Evolutionary conservation across 2,888 invertebrate genomes (phyloP).

Genomic region (Stictocephala bisonia): DNA sequence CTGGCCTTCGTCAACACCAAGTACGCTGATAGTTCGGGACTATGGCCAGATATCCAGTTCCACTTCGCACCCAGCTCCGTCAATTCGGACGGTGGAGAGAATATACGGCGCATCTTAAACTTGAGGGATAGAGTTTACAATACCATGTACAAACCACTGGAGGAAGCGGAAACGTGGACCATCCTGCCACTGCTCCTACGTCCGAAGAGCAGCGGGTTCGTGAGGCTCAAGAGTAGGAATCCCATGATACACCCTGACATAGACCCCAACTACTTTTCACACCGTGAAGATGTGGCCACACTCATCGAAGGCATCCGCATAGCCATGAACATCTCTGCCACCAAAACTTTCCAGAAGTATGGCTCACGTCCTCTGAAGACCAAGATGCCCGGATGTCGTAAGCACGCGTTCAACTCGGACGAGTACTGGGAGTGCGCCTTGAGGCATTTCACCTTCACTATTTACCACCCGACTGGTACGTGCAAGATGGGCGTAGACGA

Average conservation of each 20-base stretch:
- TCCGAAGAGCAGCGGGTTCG: slow-evolving; percentile 88
- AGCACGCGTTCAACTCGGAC: slow-evolving; percentile 77
- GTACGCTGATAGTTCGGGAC: slow-evolving; percentile 80
- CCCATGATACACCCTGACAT: slow-evolving; percentile 87
- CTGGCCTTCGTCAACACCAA: slow-evolving; percentile 89
- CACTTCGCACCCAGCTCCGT: slow-evolving; percentile 88
- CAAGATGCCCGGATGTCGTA: slow-evolving; percentile 85
- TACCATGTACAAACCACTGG: slow-evolving; percentile 84
- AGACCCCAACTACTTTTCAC: slow-evolving; percentile 92
- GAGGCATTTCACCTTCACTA: slow-evolving; percentile 82
- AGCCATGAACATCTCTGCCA: slow-evolving; percentile 82
- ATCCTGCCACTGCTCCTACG: slow-evolving; percentile 83
- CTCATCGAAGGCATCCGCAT: slow-evolving; percentile 87
- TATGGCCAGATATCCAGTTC: slow-evolving; percentile 89
- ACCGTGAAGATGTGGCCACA: slow-evolving; percentile 82
- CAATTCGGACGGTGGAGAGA: slow-evolving; percentile 84
- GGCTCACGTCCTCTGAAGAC: slow-evolving; percentile 83
- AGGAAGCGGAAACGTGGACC: slow-evolving; percentile 85
- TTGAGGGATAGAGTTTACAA: slow-evolving; percentile 84
- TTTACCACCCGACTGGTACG: slow-evolving; percentile 87
- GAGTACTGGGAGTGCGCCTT: slow-evolving; percentile 90
- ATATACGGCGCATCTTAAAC: slow-evolving; percentile 80
- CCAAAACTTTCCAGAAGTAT: slow-evolving; percentile 82
- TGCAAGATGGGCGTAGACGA: slow-evolving; percentile 88
- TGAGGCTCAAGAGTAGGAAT: slow-evolving; percentile 83